Percentiles rank a stretch among this genome's conserved stretches.
phyloP scores from a whole-genome alignment of 2,797 vertebrate species.

The Coccyzus lansbergi region DNA sequence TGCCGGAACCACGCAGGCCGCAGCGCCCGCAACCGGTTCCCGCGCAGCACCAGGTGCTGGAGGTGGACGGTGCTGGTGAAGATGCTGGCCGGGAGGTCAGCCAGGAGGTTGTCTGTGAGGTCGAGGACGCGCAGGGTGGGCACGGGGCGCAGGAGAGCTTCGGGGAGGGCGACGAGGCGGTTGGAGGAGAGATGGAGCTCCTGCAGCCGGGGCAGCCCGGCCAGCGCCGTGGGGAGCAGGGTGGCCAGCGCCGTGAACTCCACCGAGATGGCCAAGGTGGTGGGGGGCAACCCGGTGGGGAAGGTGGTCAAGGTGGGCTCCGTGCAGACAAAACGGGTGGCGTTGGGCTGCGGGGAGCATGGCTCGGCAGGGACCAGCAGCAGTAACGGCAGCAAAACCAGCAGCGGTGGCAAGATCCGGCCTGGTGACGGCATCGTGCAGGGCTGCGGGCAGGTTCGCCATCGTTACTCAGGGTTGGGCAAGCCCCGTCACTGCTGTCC shows the following conservation, averaged over 20 bases:
- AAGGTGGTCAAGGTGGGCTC: background rate
- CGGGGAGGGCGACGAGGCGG: background rate
- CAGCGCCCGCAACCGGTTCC: background rate
- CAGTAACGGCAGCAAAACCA: background rate
- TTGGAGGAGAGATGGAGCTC: slow-evolving; percentile 54
- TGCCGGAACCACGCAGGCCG: background rate
- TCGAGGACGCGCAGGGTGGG: slow-evolving; percentile 48
- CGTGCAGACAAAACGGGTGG: background rate
- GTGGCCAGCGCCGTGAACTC: slow-evolving; percentile 63
- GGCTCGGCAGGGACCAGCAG: accelerated
- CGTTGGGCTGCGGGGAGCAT: background rate
- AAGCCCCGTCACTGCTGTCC: background rate
- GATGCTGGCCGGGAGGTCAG: background rate
- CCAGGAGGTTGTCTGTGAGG: slow-evolving; percentile 58
- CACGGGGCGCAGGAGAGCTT: background rate
- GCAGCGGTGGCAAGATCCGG: background rate
- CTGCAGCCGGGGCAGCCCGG: background rate
- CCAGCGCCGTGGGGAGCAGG: background rate
- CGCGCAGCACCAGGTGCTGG: slow-evolving; percentile 50
- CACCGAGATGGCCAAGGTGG: background rate
- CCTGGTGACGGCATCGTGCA: background rate
- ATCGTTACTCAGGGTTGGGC: background rate
- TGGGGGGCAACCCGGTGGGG: background rate
- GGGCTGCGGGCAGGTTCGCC: background rate
- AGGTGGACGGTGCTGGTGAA: background rate